Evolutionary conservation across 2,113 vertebrate genomes (phyloP).

Genomic region (Cnemophilus loriae): DNA sequence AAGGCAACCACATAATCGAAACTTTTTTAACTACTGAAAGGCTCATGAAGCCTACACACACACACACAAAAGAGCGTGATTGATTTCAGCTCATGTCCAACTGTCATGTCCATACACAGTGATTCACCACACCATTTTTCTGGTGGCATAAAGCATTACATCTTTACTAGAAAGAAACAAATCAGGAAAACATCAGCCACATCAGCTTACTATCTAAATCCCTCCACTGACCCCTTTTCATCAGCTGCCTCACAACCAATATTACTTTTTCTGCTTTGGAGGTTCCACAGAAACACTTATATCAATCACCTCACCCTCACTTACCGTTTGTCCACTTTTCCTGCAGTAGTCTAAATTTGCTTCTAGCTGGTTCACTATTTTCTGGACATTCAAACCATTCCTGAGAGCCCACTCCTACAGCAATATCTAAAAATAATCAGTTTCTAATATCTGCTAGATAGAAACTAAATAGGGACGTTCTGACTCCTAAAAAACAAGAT

Average conservation of each 20-base stretch:
- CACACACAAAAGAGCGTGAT: neutral
- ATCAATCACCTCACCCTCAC: neutral
- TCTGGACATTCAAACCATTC: constrained; percentile 11
- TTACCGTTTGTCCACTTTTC: neutral
- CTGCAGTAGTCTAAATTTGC: neutral
- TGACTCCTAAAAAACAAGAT: neutral
- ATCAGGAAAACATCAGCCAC: neutral
- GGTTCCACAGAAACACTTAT: neutral
- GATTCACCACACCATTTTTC: neutral
- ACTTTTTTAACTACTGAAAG: neutral
- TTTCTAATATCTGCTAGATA: neutral
- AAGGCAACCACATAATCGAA: neutral
- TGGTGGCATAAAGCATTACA: neutral
- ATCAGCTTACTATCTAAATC: constrained; percentile 9
- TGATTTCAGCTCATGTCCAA: neutral
- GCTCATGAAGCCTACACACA: neutral
- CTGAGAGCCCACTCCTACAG: neutral
- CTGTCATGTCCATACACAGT: neutral
- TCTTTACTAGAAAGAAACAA: constrained; percentile 8
- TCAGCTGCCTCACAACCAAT: neutral
- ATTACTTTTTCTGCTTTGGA: neutral
- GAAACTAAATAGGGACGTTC: neutral
- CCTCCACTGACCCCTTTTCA: constrained; percentile 1
- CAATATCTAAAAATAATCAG: neutral
- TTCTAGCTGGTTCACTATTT: constrained; percentile 7